Percentiles rank a stretch among this genome's conserved stretches.
phyloP scores from a whole-genome alignment of 2,888 invertebrate species.

The Dromius quadrimaculatus region DNA sequence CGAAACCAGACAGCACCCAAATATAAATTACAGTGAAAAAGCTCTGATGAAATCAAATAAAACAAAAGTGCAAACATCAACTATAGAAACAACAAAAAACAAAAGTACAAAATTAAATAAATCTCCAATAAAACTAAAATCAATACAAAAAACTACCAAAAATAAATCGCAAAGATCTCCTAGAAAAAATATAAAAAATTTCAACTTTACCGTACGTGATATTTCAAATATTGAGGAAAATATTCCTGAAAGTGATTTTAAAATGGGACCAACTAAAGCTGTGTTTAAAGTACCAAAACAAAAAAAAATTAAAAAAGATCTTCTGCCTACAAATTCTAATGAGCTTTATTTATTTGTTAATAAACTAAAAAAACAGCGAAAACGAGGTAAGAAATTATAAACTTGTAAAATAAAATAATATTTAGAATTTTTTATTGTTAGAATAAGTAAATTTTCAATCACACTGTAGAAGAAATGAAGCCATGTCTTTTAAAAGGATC shows the following conservation, averaged over 20 bases:
- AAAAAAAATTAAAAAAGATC: not conserved
- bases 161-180: too few relatives aligned
- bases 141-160: not conserved
- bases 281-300: slow-evolving; percentile 3
- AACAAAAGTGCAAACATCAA: too few relatives aligned
- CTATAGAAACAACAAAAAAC: too few relatives aligned
- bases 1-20: not conserved
- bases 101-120: too few relatives aligned
- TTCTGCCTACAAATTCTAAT: not conserved
- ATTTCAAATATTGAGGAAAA: not conserved
- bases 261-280: not conserved
- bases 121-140: too few relatives aligned
- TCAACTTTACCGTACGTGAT: not conserved
- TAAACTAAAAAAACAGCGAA: not conserved
- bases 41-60: not conserved
- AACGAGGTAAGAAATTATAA: slow-evolving; percentile 16
- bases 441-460: not conserved
- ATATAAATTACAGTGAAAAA: not conserved
- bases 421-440: too few relatives aligned
- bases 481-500: not conserved
- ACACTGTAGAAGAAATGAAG: too few relatives aligned
- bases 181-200: too few relatives aligned
- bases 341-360: not conserved
- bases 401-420: too few relatives aligned
- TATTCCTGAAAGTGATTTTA: not conserved